Evolutionary conservation across 2,113 vertebrate species (phyloP).

Genomic region (Actinemys pallida): DNA sequence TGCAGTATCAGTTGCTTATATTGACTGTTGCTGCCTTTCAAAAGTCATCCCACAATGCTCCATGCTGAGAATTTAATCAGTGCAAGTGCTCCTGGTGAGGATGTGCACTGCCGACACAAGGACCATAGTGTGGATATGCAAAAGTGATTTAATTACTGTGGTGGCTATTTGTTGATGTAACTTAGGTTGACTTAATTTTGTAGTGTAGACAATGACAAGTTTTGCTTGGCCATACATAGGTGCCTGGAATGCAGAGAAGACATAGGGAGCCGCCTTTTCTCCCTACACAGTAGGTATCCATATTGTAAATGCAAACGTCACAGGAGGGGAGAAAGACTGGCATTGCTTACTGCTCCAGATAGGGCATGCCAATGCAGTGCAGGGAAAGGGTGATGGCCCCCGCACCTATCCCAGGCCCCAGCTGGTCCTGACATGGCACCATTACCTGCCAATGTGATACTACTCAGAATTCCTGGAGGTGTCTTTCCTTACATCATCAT

Average conservation of each 20-base stretch:
- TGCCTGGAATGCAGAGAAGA: not conserved
- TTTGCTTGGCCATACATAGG: not conserved
- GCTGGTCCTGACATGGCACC: too few species aligned
- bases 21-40: too few species aligned
- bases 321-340: not conserved
- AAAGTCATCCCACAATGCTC: too few species aligned
- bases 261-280: not conserved
- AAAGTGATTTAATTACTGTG: too few species aligned
- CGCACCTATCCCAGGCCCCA: not conserved
- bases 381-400: not conserved
- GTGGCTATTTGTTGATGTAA: too few species aligned
- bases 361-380: not conserved
- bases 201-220: too few species aligned
- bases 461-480: not conserved
- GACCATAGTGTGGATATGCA: too few species aligned
- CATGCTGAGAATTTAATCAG: too few species aligned
- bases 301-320: not conserved
- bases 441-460: not conserved
- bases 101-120: too few species aligned
- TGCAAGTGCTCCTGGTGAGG: too few species aligned
- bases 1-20: not conserved
- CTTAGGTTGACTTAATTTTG: too few species aligned
- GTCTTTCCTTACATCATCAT: not conserved
- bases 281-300: not conserved
- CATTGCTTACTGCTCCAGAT: not conserved